A percentile compares a stretch with the other conserved stretches of the same genome.
phyloP scores from a whole-genome alignment of 1,140 invertebrate species.

The Wasmannia auropunctata region DNA sequence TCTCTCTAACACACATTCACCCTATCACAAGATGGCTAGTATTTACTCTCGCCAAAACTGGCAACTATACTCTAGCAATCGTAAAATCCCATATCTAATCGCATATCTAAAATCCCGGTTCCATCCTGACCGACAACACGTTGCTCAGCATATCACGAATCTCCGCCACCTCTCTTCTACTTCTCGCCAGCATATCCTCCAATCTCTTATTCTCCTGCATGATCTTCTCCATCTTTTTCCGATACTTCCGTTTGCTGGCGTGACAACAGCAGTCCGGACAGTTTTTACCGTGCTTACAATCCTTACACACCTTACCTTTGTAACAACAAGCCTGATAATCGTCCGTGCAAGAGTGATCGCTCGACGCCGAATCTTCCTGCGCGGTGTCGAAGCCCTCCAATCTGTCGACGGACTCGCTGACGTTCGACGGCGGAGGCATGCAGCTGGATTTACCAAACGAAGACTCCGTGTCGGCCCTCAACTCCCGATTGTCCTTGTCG shows the following conservation, averaged over 20 bases:
- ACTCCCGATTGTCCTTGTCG: slow-evolving; percentile 16
- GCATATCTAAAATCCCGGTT: slow-evolving; percentile 77
- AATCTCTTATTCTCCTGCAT: slow-evolving; percentile 77
- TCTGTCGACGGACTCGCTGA: background rate
- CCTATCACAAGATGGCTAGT: slow-evolving; percentile 39
- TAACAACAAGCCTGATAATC: slow-evolving; percentile 23
- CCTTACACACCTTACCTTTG: slow-evolving; percentile 37
- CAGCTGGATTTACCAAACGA: background rate
- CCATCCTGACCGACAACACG: slow-evolving; percentile 80
- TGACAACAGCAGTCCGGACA: slow-evolving; percentile 67
- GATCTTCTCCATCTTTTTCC: slow-evolving; percentile 76
- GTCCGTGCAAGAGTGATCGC: slow-evolving; percentile 15
- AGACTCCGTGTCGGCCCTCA: background rate
- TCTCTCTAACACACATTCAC: background rate
- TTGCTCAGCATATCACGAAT: slow-evolving; percentile 78
- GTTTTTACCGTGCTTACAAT: slow-evolving; percentile 50
- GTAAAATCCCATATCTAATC: no score
- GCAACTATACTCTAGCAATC: background rate
- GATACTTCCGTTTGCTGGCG: slow-evolving; percentile 69
- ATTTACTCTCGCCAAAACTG: slow-evolving; percentile 2
- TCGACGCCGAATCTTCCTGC: background rate
- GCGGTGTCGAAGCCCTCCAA: background rate
- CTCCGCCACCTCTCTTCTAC: slow-evolving; percentile 76
- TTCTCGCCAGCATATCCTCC: slow-evolving; percentile 75
- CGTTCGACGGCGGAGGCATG: background rate